Percentiles rank a stretch among this genome's conserved stretches.
These are phyloP conservation scores for Coregonus sp. DNA, from an alignment of 2,797 vertebrate species.

Conservation along the genomic window DNA sequence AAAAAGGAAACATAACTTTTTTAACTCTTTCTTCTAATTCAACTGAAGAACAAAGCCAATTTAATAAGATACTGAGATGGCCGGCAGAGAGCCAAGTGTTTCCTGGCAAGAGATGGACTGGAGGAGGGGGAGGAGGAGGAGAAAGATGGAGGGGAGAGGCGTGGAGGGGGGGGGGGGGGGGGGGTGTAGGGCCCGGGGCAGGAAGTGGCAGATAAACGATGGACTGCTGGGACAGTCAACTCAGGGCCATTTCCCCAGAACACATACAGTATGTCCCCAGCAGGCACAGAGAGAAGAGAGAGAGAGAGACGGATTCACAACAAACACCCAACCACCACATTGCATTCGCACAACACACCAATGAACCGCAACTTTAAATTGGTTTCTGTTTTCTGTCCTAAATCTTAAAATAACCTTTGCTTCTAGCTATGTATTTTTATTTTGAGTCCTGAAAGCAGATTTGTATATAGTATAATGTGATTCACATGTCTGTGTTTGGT, in stretches of 20 bases:
- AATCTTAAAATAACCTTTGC: background rate
- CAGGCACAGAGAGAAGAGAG: constrained; percentile 5
- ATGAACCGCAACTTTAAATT: constrained; percentile 2
- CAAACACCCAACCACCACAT: background rate
- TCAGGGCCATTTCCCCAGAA: background rate
- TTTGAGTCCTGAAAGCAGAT: background rate
- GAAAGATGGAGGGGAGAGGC: background rate
- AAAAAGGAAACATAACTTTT: constrained; percentile 28
- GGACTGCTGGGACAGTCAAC: constrained; percentile 21
- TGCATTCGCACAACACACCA: background rate
- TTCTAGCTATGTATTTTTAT: background rate
- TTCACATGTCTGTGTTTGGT: background rate
- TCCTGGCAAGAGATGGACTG: constrained; percentile 11
- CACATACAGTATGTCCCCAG: background rate
- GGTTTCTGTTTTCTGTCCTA: background rate
- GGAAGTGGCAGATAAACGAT: constrained; percentile 19
- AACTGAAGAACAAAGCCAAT: constrained; percentile 26
- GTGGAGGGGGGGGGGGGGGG: background rate
- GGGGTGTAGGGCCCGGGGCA: background rate
- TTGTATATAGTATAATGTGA: background rate
- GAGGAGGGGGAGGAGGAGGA: background rate
- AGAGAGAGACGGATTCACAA: background rate
- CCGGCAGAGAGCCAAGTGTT: constrained; percentile 10
- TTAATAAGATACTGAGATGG: constrained; percentile 30
- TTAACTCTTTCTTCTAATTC: constrained; percentile 17